Evolutionary conservation across 1,140 invertebrate genomes (phyloP).

Genomic region (Aphelenchoides besseyi): DNA sequence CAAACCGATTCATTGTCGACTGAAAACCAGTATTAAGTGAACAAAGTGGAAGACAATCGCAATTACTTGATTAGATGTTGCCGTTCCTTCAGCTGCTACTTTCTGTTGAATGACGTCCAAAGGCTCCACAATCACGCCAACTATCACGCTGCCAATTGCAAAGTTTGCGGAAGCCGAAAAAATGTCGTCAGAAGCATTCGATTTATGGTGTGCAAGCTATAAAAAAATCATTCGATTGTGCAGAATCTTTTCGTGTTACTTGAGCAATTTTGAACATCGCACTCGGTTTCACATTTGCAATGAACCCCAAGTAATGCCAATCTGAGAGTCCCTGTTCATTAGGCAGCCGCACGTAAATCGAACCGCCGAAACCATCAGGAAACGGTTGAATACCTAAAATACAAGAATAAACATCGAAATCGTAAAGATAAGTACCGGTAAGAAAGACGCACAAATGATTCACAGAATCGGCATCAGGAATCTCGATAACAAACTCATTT

Average conservation of each 20-base stretch:
- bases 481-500: constrained; percentile 34
- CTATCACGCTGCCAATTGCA: constrained; percentile 24
- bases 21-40: constrained; percentile 29
- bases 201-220: constrained; percentile 18
- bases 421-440: constrained; percentile 38
- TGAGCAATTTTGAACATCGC: constrained; percentile 41
- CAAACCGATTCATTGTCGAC: constrained; percentile 28
- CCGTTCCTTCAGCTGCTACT: constrained; percentile 27
- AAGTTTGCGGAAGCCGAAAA: constrained; percentile 10
- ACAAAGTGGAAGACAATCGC: neutral
- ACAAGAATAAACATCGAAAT: constrained; percentile 34
- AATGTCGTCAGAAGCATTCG: neutral
- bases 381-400: too few relatives aligned
- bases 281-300: constrained; percentile 42
- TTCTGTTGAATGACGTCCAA: constrained; percentile 21
- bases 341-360: constrained; percentile 30
- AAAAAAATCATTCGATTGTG: constrained; percentile 32
- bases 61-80: constrained; percentile 36
- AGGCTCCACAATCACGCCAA: constrained; percentile 39
- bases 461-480: constrained; percentile 29
- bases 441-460: constrained; percentile 46
- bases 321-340: neutral
- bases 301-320: constrained; percentile 34
- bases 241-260: too few relatives aligned
- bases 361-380: constrained; percentile 22